A percentile compares a stretch with the other conserved stretches of the same genome.
Evolutionary conservation across 2,888 invertebrate species (phyloP).

Genomic region (Peribatodes rhomboidaria): DNA sequence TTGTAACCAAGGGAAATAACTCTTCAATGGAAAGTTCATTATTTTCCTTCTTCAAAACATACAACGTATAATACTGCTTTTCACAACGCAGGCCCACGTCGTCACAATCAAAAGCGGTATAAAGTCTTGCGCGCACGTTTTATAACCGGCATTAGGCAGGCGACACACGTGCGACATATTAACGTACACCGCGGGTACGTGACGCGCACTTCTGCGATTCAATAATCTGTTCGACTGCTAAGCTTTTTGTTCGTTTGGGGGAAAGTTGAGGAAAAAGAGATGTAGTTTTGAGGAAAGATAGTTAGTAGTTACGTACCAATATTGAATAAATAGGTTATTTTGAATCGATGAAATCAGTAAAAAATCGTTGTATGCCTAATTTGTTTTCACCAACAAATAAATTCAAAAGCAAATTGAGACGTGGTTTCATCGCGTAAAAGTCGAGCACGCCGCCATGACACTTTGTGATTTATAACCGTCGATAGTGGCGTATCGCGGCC

Average conservation of each 20-base stretch:
- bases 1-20: too few species aligned
- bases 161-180: conserved; percentile 77
- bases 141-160: conserved; percentile 69
- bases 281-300: background rate
- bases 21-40: too few species aligned
- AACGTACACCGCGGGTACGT: conserved; percentile 78
- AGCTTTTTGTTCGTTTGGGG: conserved; percentile 52
- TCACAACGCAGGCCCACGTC: conserved; percentile 59
- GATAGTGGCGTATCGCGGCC: conserved; percentile 45
- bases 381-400: conserved; percentile 14
- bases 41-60: background rate
- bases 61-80: conserved; percentile 3
- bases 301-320: too few species aligned
- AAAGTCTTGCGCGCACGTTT: conserved; percentile 72
- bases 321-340: background rate
- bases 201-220: conserved; percentile 59
- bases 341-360: background rate
- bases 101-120: conserved; percentile 78
- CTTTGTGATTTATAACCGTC: conserved; percentile 38
- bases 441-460: conserved; percentile 35
- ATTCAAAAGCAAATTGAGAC: conserved; percentile 41
- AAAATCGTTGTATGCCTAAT: background rate
- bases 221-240: conserved; percentile 64
- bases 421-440: conserved; percentile 38
- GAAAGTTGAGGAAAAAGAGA: conserved; percentile 2